A percentile compares a stretch with the other conserved stretches of the same genome.
phyloP scores from a whole-genome alignment of 2,113 vertebrate genomes.

The Agapornis roseicollis region DNA sequence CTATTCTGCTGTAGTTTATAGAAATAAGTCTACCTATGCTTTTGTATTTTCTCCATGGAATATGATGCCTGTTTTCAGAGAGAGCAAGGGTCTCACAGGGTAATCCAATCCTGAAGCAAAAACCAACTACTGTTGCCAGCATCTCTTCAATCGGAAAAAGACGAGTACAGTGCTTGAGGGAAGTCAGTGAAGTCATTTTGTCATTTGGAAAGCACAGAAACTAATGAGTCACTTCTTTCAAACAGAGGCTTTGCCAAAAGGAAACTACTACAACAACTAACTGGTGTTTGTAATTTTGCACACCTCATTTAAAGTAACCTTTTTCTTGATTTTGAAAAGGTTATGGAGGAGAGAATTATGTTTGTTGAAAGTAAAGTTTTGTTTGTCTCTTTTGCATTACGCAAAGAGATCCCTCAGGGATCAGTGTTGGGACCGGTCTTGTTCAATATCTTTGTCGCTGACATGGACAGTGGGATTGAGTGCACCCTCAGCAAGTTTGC shows the following conservation, averaged over 20 bases:
- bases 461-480: too few species aligned
- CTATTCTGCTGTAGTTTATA: not conserved
- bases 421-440: too few species aligned
- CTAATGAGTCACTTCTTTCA: slow-evolving; percentile 7
- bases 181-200: not conserved
- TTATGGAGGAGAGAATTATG: not conserved
- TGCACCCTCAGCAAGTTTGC: too few species aligned
- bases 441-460: too few species aligned
- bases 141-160: not conserved
- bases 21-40: not conserved
- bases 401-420: too few species aligned
- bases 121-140: not conserved
- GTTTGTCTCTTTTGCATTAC: not conserved
- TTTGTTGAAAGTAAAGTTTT: not conserved
- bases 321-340: not conserved
- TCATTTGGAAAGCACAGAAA: not conserved
- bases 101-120: not conserved
- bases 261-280: not conserved
- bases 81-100: not conserved
- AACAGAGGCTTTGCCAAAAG: not conserved
- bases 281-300: not conserved
- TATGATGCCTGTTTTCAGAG: not conserved
- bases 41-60: not conserved
- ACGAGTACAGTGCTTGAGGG: not conserved
- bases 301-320: not conserved